Evolutionary conservation across 2,888 invertebrate species (phyloP), one percentile per base, ranked within the genome.

Genomic region (Hyposoter dolosus): DNA sequence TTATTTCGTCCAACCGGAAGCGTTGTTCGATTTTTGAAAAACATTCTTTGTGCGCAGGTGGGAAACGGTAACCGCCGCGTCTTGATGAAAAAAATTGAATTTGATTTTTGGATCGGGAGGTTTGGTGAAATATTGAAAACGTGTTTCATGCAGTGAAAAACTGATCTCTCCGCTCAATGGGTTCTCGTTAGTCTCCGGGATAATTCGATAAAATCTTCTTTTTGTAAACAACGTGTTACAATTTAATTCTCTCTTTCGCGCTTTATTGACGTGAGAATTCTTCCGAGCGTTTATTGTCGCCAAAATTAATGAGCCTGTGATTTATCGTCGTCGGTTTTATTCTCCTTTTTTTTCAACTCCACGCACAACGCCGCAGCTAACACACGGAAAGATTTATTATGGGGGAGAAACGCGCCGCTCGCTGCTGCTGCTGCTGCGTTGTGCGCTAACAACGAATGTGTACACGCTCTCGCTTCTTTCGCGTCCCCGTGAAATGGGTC

Each of bases 401-500:
- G 75, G 40, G 81, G 68, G 68, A 68, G 75, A 66, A 28, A 40
- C 75, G 50, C 60, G 50, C 45, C 60, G 71, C 60, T 40, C 63
- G 66, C 53, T 63, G 32, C 35, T 35, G 35, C 35, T 35, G 35
- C 28, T 28, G 28, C 65, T 28, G 78, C 78, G 71, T 75, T 66
- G 72, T 65, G 28, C 43, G 50, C 82, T 3, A 1, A 77, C 83
- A 56, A 45, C 72, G 71, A 63, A 43, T 53, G 83, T 53, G 83
- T 79, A 56, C 68, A 66, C 17, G 56, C 72, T 76, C 77, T 77
- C 71, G 85, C 76, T 83, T 77, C 83, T 83, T 75, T 85, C 85
- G 80, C 80, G 80, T 85, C 56, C 66, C 83, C 76, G 76, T 72
- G 76, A 85, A 83, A 85, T 85, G 80, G 85, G 85, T 85, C 85